Evolutionary conservation across 2,888 invertebrate species (phyloP).

Genomic region (Drosophila neotestacea): DNA sequence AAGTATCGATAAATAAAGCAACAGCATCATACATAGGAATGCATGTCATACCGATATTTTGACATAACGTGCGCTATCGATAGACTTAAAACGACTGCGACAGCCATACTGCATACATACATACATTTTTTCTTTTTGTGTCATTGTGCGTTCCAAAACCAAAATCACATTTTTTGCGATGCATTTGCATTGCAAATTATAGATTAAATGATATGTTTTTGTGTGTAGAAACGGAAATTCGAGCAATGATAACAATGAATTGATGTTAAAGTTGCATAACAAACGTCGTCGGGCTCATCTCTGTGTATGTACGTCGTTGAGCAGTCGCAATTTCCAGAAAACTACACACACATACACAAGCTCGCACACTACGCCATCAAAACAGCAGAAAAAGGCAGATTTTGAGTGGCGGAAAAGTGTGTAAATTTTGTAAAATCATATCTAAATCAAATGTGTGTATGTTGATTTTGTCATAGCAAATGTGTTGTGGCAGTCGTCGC

Average conservation of each 20-base stretch:
- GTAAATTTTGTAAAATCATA: conserved; percentile 48
- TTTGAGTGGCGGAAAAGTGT: conserved; percentile 58
- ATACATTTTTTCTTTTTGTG: conserved; percentile 71
- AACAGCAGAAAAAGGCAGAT: conserved; percentile 53
- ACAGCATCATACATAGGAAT: background rate
- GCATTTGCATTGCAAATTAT: conserved; percentile 66
- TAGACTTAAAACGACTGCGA: conserved; percentile 43
- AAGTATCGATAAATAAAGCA: conserved; percentile 12
- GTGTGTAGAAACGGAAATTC: conserved; percentile 51
- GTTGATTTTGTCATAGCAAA: conserved; percentile 57
- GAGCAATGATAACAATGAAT: conserved; percentile 69
- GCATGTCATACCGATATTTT: conserved; percentile 23
- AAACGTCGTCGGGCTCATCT: conserved; percentile 64
- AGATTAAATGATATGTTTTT: conserved; percentile 60
- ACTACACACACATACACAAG: conserved; percentile 54
- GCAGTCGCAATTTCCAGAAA: conserved; percentile 78
- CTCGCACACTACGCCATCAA: conserved; percentile 55
- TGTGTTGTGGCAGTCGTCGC: conserved; percentile 60
- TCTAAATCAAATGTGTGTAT: conserved; percentile 57
- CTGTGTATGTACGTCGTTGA: conserved; percentile 55
- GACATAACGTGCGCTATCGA: conserved; percentile 40
- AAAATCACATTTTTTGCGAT: conserved; percentile 72
- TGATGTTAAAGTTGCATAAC: conserved; percentile 75
- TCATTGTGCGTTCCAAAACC: conserved; percentile 71
- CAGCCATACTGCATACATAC: conserved; percentile 68